Base-by-base conservation (phyloP, 2,113 vertebrate genomes). In the Varanus komodoensis region DNA sequence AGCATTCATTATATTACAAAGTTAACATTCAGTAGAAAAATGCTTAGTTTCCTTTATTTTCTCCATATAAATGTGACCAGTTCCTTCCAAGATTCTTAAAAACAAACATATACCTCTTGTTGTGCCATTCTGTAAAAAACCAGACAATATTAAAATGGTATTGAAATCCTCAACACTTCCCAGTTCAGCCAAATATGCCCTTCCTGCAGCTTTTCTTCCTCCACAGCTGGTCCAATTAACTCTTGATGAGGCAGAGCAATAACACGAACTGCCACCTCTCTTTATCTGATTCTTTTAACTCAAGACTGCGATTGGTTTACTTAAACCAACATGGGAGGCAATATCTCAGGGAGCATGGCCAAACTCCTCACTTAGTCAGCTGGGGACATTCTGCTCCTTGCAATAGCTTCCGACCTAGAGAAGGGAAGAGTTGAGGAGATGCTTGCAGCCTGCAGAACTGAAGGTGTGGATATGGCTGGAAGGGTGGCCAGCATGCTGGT, bases 1-100 rank as follows among this genome's bases (percentile, higher is more conserved):
- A 95, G 92, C 94, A 91, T 94, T 94, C 67, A 90, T 96, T 96
- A 96, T 95, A 93, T 95, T 96, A 97, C 95, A 96, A 97, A 96
- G 92, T 93, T 93, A 95, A 95, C 95, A 95, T 95, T 95, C 91
- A 91, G 95, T 97, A 95, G 87, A 96, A 97, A 97, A 94, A 94
- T 93, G 84, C 89, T 84, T 94, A 92, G 92, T 94, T 94, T 93
- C 93, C 91, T 94, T 93, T 95, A 94, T 94, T 94, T 93, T 75
- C 91, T 93, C 94, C 95, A 91, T 96, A 96, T 95, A 96, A 96
- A 96, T 94, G 91, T 54, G 91, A 95, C 93, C 92, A 95, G 94
- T 95, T 92, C 94, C 90, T 94, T 92, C 94, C 90, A 81, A 93
- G 93, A 86, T 89, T 94, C 92, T 88, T 96, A 94, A 95, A 96